phyloP scores from a whole-genome alignment of 2,888 invertebrate genomes.

The Orthonychiurus folsomi region DNA sequence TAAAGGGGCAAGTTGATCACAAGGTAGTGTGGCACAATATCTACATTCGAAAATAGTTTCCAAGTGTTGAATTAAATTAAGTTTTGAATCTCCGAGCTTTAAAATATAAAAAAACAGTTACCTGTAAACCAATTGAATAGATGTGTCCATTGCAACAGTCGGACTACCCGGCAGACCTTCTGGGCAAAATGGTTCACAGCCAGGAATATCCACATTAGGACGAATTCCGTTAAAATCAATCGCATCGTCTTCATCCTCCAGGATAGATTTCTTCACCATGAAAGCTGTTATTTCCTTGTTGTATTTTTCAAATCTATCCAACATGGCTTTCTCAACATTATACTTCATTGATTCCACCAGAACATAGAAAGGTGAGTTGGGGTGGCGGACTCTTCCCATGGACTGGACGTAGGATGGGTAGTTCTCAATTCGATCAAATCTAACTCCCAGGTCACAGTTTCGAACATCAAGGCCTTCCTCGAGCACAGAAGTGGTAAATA shows the following conservation, averaged over 20 bases:
- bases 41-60: constrained; percentile 1
- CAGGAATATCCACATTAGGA: constrained; percentile 40
- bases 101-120: constrained; percentile 14
- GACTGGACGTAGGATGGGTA: constrained; percentile 80
- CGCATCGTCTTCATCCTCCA: constrained; percentile 49
- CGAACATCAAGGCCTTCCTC: constrained; percentile 86
- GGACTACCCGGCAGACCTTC: constrained; percentile 22
- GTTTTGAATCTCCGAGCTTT: too few relatives aligned
- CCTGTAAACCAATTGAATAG: constrained; percentile 22
- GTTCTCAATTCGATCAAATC: constrained; percentile 61
- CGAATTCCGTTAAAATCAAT: constrained; percentile 49
- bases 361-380: constrained; percentile 46
- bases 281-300: neutral
- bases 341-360: constrained; percentile 37
- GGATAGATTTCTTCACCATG: constrained; percentile 2
- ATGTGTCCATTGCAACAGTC: constrained; percentile 29
- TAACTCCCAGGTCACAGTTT: constrained; percentile 67
- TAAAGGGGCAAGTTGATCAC: constrained; percentile 15
- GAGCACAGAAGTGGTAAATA: constrained; percentile 68
- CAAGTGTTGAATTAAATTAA: too few relatives aligned
- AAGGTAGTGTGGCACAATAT: constrained; percentile 14
- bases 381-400: constrained; percentile 68
- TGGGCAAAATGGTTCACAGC: constrained; percentile 28
- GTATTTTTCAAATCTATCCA: constrained; percentile 8
- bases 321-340: constrained; percentile 12